Evolutionary conservation across 2,888 invertebrate species (phyloP).

Genomic region (Orthosia gothica): DNA sequence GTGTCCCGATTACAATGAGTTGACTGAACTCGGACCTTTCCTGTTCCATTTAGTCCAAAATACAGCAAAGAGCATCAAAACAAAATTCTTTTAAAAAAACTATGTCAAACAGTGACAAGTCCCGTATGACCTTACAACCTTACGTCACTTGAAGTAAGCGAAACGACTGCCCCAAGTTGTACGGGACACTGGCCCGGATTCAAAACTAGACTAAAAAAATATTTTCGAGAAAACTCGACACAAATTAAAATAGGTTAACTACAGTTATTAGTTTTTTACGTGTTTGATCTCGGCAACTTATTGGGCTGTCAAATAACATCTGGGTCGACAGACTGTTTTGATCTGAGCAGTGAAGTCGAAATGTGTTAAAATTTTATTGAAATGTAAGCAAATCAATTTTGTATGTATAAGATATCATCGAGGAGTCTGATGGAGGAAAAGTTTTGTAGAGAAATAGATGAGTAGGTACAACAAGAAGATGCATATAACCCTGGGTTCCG

Average conservation of each 20-base stretch:
- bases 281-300: slow-evolving; percentile 53
- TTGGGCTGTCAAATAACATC: slow-evolving; percentile 53
- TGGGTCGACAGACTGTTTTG: slow-evolving; percentile 57
- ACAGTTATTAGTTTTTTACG: slow-evolving; percentile 40
- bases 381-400: slow-evolving; percentile 45
- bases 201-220: slow-evolving; percentile 48
- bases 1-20: not conserved
- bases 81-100: slow-evolving; percentile 38
- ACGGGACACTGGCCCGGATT: slow-evolving; percentile 27
- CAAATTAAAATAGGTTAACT: slow-evolving; percentile 56
- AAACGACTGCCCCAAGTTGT: slow-evolving; percentile 22
- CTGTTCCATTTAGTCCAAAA: slow-evolving; percentile 19
- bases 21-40: not conserved
- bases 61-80: not conserved
- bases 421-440: slow-evolving; percentile 5
- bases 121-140: slow-evolving; percentile 21
- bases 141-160: not conserved
- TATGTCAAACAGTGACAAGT: slow-evolving; percentile 40
- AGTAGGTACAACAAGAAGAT: not conserved
- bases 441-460: not conserved
- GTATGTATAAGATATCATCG: slow-evolving; percentile 13
- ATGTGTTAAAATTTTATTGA: slow-evolving; percentile 42
- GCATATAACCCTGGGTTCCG: not conserved
- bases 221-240: slow-evolving; percentile 34
- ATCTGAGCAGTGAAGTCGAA: slow-evolving; percentile 24